Percentiles rank a stretch among this genome's conserved stretches.
phyloP scores from a whole-genome alignment of 2,888 invertebrate genomes.

The Eulithis prunata region DNA sequence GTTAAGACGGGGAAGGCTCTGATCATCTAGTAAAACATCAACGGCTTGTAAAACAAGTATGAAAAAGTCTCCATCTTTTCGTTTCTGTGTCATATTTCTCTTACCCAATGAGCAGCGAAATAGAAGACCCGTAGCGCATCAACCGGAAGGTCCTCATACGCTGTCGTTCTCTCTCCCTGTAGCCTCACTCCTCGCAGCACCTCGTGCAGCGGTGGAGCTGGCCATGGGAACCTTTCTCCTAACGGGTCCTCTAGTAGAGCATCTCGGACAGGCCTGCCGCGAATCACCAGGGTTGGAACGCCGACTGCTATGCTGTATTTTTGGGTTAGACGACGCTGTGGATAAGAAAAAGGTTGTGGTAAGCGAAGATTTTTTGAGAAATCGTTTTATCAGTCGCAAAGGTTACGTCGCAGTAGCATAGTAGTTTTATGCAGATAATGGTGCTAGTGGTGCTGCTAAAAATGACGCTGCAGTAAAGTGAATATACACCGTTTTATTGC shows the following conservation, averaged over 20 bases:
- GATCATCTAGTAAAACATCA: no score
- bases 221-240: conserved; percentile 90
- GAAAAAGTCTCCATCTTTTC: no score
- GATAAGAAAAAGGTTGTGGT: conserved; percentile 33
- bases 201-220: conserved; percentile 87
- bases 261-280: conserved; percentile 87
- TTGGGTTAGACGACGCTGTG: conserved; percentile 89
- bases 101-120: conserved; percentile 96
- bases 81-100: conserved; percentile 39
- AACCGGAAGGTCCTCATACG: conserved; percentile 85
- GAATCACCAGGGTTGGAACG: conserved; percentile 90
- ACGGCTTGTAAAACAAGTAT: no score
- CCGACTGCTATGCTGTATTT: conserved; percentile 91
- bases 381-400: no score
- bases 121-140: conserved; percentile 90
- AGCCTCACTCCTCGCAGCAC: conserved; percentile 79
- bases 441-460: no score
- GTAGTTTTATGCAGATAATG: no score
- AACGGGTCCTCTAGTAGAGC: conserved; percentile 88
- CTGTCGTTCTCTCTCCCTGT: conserved; percentile 69
- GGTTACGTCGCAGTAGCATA: no score
- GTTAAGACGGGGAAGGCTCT: no score
- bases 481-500: no score
- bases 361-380: no score
- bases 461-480: no score